Conservation (phyloP, 2,888 invertebrate species). For the Tetragonisca angustula region DNA sequence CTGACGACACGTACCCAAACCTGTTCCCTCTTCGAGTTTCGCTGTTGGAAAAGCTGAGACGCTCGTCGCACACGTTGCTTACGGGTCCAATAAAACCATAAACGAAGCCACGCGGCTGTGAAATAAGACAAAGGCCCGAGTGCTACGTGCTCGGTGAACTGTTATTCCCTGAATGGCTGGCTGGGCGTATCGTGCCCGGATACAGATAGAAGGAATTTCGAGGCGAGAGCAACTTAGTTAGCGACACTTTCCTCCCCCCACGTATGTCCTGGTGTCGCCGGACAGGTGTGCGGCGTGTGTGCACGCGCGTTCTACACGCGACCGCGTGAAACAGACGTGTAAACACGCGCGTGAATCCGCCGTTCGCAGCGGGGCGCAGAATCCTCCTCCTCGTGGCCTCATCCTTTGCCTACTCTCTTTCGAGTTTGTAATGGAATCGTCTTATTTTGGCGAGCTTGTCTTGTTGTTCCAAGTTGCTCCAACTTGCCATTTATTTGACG, state of each 20-base stretch:
- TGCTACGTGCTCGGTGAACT: constrained; percentile 28
- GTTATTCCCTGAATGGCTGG: constrained; percentile 32
- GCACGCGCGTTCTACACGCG: constrained; percentile 45
- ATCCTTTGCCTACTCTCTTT: constrained; percentile 36
- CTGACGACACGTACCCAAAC: not conserved
- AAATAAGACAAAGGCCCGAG: constrained; percentile 30
- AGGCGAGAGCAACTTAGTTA: constrained; percentile 73
- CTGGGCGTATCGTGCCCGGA: constrained; percentile 19
- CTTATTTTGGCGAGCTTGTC: not conserved
- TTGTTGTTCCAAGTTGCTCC: not conserved
- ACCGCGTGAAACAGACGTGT: constrained; percentile 66
- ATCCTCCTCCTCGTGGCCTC: constrained; percentile 49
- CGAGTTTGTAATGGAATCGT: constrained; percentile 49
- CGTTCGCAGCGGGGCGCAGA: constrained; percentile 62
- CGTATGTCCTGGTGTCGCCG: constrained; percentile 17
- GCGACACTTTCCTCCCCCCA: constrained; percentile 54
- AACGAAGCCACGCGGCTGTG: constrained; percentile 19
- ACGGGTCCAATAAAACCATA: constrained; percentile 25
- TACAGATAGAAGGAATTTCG: constrained; percentile 65
- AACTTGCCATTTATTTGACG: too few species aligned
- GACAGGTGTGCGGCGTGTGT: constrained; percentile 64
- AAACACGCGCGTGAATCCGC: constrained; percentile 69
- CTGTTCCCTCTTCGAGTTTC: not conserved
- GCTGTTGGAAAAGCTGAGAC: not conserved
- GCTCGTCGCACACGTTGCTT: not conserved